Conservation (phyloP, 2,113 vertebrate species). For the Pseudopodoces humilis region DNA sequence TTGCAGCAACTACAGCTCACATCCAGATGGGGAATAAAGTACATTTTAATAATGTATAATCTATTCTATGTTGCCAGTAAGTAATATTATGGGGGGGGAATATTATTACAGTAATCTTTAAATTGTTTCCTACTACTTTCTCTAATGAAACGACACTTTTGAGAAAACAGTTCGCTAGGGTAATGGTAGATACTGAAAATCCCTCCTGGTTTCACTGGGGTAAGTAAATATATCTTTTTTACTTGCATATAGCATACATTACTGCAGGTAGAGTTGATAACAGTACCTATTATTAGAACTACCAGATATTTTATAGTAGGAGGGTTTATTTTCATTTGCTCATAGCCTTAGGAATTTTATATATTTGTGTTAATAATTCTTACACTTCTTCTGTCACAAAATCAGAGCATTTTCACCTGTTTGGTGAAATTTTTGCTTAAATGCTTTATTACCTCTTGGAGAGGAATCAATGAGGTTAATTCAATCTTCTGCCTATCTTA, state of each 20-base stretch:
- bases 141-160: constrained; percentile 20
- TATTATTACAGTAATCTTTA: constrained; percentile 29
- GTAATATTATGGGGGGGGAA: background rate
- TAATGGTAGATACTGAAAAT: constrained; percentile 17
- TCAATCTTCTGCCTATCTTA: background rate
- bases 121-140: background rate
- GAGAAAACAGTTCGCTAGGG: constrained; percentile 3
- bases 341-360: background rate
- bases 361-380: background rate
- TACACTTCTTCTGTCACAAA: background rate
- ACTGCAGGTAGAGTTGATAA: background rate
- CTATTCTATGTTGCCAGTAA: background rate
- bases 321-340: background rate
- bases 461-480: background rate
- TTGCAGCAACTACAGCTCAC: background rate
- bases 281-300: background rate
- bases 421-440: background rate
- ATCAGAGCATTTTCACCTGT: background rate
- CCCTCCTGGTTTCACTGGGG: background rate
- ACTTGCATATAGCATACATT: background rate
- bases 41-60: background rate
- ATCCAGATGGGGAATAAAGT: background rate
- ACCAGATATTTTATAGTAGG: background rate
- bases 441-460: background rate
- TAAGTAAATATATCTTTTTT: constrained; percentile 6